phyloP scores from a whole-genome alignment of 2,797 vertebrate genomes.

The Pseudopleuronectes americanus region DNA sequence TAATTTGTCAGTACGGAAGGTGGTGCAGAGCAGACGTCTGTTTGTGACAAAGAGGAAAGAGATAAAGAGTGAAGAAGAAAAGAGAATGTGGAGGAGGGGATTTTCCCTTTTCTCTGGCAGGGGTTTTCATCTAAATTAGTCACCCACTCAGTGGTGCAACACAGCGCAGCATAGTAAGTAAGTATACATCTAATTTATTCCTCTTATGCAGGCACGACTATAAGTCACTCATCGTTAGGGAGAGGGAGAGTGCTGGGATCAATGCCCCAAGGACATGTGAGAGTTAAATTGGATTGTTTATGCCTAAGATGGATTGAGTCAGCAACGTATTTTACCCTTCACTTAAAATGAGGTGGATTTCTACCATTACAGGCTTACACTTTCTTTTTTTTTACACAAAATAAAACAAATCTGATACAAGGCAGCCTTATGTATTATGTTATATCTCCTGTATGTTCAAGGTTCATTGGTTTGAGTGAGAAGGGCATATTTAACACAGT shows the following conservation, averaged over 20 bases:
- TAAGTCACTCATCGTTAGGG: conserved; percentile 68
- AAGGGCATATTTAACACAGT: neutral
- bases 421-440: neutral
- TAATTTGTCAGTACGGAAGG: conserved; percentile 42
- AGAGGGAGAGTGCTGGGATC: conserved; percentile 30
- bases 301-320: conserved; percentile 44
- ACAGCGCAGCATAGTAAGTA: conserved; percentile 26
- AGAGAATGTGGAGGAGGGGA: conserved; percentile 47
- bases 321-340: conserved; percentile 2
- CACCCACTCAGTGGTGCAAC: conserved; percentile 52
- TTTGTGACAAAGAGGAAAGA: conserved; percentile 9
- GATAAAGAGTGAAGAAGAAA: conserved; percentile 27
- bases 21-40: conserved; percentile 18
- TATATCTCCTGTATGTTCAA: neutral
- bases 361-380: neutral
- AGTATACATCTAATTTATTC: conserved; percentile 55
- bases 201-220: conserved; percentile 22
- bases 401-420: neutral
- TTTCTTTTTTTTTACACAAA: neutral
- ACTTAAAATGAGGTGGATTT: conserved; percentile 6
- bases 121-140: conserved; percentile 36
- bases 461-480: neutral
- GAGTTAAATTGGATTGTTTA: conserved; percentile 63
- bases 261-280: conserved; percentile 57
- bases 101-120: conserved; percentile 32